Percentiles rank a stretch among this genome's conserved stretches.
phyloP scores from a whole-genome alignment of 2,888 invertebrate species.

The Carterocephalus palaemon region DNA sequence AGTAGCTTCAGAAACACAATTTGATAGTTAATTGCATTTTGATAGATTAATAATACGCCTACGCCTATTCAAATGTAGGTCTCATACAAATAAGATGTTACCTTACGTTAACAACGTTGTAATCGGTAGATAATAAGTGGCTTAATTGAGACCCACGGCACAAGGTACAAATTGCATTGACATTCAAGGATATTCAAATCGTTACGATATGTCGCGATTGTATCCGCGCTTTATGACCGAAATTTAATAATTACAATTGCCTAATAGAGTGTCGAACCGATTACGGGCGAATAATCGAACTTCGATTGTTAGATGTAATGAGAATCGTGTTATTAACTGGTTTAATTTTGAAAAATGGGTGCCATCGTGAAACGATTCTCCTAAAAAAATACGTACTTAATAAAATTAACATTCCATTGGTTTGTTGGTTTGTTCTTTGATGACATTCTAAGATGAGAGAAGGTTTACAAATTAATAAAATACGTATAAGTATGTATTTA shows the following conservation, averaged over 20 bases:
- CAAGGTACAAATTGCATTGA: slow-evolving; percentile 25
- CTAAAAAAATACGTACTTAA: too few relatives aligned
- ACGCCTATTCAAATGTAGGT: not conserved
- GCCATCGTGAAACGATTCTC: too few relatives aligned
- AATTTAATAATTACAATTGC: slow-evolving; percentile 27
- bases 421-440: too few relatives aligned
- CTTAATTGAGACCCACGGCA: slow-evolving; percentile 24
- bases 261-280: slow-evolving; percentile 21
- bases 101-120: slow-evolving; percentile 8
- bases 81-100: slow-evolving; percentile 13
- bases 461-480: too few relatives aligned
- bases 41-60: not conserved
- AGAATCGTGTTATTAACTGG: slow-evolving; percentile 3
- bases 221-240: slow-evolving; percentile 5
- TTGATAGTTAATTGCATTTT: not conserved
- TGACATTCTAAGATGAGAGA: too few relatives aligned
- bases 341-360: too few relatives aligned
- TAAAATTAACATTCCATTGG: too few relatives aligned
- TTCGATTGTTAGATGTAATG: slow-evolving; percentile 14
- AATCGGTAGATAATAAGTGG: slow-evolving; percentile 18
- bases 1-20: too few relatives aligned
- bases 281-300: slow-evolving; percentile 6
- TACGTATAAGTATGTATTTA: too few relatives aligned
- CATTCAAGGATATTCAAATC: slow-evolving; percentile 30
- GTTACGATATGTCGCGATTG: slow-evolving; percentile 16